Percentiles rank a stretch among this genome's conserved stretches.
phyloP scores from a whole-genome alignment of 2,797 vertebrate genomes.

The Clamator glandarius region DNA sequence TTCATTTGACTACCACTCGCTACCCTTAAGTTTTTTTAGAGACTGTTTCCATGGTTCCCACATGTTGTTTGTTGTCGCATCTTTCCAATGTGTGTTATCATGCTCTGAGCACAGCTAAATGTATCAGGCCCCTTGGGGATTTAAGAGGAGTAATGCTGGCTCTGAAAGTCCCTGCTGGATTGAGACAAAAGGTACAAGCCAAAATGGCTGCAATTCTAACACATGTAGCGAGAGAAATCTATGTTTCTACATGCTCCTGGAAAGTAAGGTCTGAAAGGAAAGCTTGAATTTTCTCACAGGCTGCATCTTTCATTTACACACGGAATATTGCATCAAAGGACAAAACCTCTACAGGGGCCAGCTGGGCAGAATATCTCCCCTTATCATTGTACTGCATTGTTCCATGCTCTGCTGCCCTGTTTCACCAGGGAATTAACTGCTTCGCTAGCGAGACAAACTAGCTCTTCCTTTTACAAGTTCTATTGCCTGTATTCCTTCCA shows the following conservation, averaged over 20 bases:
- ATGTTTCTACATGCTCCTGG: background rate
- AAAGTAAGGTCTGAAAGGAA: background rate
- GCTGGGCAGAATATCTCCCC: background rate
- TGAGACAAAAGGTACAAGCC: background rate
- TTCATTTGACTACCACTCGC: background rate
- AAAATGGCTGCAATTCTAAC: background rate
- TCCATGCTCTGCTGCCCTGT: background rate
- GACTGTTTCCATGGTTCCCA: background rate
- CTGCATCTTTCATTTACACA: background rate
- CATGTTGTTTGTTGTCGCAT: background rate
- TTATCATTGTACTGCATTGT: background rate
- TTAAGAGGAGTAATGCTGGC: background rate
- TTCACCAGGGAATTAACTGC: background rate
- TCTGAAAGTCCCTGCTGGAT: background rate
- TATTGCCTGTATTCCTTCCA: background rate
- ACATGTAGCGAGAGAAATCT: background rate
- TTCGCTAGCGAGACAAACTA: background rate
- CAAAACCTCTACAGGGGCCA: background rate
- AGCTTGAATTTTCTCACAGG: background rate
- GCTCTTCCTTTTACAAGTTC: background rate
- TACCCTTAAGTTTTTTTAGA: background rate
- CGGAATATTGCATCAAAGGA: background rate
- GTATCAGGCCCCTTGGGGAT: constrained; percentile 1
- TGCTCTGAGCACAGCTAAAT: constrained; percentile 8
- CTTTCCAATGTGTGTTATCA: background rate